phyloP scores from a whole-genome alignment of 2,888 invertebrate genomes.

The Ariolimax columbianus region DNA sequence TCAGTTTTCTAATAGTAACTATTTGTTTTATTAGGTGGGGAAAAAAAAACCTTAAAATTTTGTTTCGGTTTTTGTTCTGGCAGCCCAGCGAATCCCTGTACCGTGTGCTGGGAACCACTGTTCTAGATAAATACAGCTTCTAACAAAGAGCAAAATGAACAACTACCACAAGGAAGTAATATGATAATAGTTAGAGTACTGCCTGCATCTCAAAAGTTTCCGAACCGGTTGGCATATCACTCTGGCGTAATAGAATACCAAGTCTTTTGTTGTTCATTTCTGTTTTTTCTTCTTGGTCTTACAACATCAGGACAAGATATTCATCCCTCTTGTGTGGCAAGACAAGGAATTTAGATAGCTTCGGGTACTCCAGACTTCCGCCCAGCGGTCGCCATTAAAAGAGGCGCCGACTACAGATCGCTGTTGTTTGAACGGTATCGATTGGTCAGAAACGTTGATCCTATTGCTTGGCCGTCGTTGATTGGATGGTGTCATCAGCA shows the following conservation, averaged over 20 bases:
- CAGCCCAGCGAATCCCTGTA: too few relatives aligned
- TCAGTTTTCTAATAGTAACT: too few relatives aligned
- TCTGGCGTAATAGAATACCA: neutral
- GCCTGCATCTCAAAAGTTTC: neutral
- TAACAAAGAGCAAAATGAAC: neutral
- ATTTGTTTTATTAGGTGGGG: too few relatives aligned
- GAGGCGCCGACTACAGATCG: slow-evolving; percentile 11
- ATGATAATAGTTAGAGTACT: neutral
- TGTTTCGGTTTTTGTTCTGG: too few relatives aligned
- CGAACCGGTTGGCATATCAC: neutral
- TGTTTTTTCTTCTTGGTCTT: neutral
- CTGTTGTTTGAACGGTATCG: slow-evolving; percentile 44
- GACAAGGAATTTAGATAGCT: slow-evolving; percentile 35
- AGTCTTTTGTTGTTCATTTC: neutral
- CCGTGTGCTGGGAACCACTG: too few relatives aligned
- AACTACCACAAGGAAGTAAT: neutral
- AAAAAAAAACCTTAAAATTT: too few relatives aligned
- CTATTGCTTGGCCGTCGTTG: slow-evolving; percentile 32
- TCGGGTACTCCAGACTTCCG: slow-evolving; percentile 47
- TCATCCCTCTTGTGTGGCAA: slow-evolving; percentile 4
- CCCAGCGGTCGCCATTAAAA: slow-evolving; percentile 46
- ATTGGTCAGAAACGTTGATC: slow-evolving; percentile 41
- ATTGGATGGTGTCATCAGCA: slow-evolving; percentile 44
- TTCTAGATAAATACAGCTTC: neutral
- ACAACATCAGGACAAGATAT: slow-evolving; percentile 25